Evolutionary conservation across 2,797 vertebrate genomes (phyloP), one percentile per base, ranked within the genome.

Genomic region (Brachyalestes nurse): DNA sequence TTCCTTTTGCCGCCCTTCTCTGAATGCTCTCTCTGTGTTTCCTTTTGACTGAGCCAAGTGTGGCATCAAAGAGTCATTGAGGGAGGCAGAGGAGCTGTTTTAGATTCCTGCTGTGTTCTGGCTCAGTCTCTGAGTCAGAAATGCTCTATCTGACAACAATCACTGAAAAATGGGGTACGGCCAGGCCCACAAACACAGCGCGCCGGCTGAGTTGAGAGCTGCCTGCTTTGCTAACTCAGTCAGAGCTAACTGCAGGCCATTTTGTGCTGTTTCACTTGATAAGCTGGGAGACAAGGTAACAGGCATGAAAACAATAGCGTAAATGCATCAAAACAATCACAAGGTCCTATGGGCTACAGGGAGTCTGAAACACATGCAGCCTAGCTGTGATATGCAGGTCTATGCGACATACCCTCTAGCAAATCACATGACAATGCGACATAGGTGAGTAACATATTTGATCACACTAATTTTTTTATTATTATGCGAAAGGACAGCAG

Each of bases 31-130:
- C 45, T 53, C 25, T 65, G 74, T 49, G 42, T 76, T 76, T 51
- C 45, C 42, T 34, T 76, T 21, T 76, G 61, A 65, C 60, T 61
- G 53, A 34, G 62, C n/a, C 70, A 51, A 69, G 25, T 13, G 34
- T 28, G 28, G 66, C 66, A 65, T 65, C 61, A 65, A 53, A 76
- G 61, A 49, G 58, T 64, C 73, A 75, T 75, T 75, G 58, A 76
- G 60, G 45, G 74, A 65, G 73, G 74, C 74, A 53, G 60, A 65
- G 61, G 45, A 66, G 74, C 47, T 65, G 47, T 76, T 76, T 76
- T 66, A 76, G 74, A 76, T 66, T 76, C 74, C 25, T 34, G 45
- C 74, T 76, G 74, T 76, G 74, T 51, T 65, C 47, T 38, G 45
- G 1, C 74, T 66, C 61, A 38, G 17, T 6, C 17, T 75, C 60